Conservation (phyloP, 2,888 invertebrate species). For the Acanthococcus lagerstroemiae region DNA sequence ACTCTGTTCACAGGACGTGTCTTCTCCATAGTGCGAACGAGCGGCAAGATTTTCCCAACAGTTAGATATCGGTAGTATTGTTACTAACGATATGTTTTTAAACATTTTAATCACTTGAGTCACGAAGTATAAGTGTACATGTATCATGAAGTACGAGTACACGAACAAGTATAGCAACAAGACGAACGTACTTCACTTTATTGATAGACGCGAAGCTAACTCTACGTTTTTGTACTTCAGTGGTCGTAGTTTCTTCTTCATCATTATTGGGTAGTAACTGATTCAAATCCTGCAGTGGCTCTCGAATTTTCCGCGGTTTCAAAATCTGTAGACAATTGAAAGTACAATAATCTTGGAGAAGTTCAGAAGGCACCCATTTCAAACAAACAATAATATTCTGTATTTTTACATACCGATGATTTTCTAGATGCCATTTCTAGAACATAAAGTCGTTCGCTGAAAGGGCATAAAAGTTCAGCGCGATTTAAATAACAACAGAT, state of each 20-base stretch:
- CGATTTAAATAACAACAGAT: too few species aligned
- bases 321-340: constrained; percentile 33
- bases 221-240: constrained; percentile 31
- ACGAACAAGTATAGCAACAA: too few species aligned
- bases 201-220: constrained; percentile 37
- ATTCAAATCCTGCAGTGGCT: constrained; percentile 35
- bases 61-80: too few species aligned
- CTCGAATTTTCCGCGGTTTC: constrained; percentile 35
- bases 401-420: not conserved
- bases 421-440: not conserved
- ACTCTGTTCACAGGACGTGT: too few species aligned
- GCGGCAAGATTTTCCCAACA: too few species aligned
- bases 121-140: not conserved
- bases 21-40: too few species aligned
- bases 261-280: constrained; percentile 31
- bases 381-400: not conserved
- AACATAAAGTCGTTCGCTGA: too few species aligned
- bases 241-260: constrained; percentile 33
- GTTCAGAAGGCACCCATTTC: too few species aligned
- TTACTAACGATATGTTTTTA: too few species aligned
- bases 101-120: not conserved
- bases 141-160: not conserved
- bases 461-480: too few species aligned
- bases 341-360: not conserved
- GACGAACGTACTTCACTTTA: constrained; percentile 35